Conservation (phyloP, 1,140 invertebrate species). For the Adoxophyes honmai region DNA sequence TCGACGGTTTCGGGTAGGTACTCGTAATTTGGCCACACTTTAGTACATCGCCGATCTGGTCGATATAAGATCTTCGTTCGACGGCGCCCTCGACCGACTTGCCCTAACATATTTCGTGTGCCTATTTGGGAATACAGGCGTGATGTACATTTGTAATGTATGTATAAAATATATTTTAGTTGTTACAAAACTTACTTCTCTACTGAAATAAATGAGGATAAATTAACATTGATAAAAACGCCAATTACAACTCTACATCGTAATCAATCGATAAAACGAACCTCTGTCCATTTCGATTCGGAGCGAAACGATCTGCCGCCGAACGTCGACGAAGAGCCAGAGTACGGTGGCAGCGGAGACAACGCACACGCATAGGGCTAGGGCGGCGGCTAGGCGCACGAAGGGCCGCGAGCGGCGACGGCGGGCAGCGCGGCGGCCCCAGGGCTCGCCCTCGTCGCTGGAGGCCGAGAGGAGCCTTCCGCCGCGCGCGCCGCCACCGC, state of each 20-base stretch:
- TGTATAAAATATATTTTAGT: no score
- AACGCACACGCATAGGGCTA: constrained; percentile 81
- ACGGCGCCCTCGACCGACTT: no score
- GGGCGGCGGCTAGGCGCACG: constrained; percentile 78
- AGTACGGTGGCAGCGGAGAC: constrained; percentile 81
- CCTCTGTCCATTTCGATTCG: constrained; percentile 83
- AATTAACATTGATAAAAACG: background rate
- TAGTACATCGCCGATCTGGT: no score
- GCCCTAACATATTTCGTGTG: no score
- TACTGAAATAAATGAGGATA: background rate
- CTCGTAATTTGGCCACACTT: no score
- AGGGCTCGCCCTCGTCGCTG: constrained; percentile 76
- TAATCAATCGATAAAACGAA: constrained; percentile 38
- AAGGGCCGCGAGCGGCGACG: constrained; percentile 58
- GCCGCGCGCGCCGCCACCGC: constrained; percentile 51
- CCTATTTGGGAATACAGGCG: no score
- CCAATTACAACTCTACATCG: background rate
- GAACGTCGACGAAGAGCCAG: constrained; percentile 83
- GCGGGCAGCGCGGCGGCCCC: constrained; percentile 45
- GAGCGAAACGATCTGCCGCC: constrained; percentile 81
- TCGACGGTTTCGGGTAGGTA: no score
- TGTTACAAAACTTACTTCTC: no score
- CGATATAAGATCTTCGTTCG: no score
- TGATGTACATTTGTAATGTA: no score
- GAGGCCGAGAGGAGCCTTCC: constrained; percentile 74